Conservation (phyloP, 2,797 vertebrate species). For the Microcaecilia unicolor region DNA sequence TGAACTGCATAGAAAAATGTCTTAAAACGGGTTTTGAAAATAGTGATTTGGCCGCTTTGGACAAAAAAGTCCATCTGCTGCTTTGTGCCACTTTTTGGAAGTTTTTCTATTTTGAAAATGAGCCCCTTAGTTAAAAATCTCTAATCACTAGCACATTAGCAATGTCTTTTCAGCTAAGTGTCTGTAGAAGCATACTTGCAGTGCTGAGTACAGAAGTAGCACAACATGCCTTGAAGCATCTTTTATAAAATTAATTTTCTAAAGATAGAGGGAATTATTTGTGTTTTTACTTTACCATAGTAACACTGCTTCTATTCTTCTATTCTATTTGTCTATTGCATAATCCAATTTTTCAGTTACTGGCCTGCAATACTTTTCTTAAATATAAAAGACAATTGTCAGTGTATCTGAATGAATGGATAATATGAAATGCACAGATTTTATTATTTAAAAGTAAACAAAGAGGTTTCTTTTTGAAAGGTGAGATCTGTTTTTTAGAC, state of each 20-base stretch:
- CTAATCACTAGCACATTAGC: too few species aligned
- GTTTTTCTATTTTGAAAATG: too few species aligned
- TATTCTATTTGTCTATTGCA: slow-evolving; percentile 61
- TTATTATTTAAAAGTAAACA: slow-evolving; percentile 50
- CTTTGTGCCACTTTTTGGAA: too few species aligned
- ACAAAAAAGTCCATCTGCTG: too few species aligned
- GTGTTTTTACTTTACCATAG: slow-evolving; percentile 54
- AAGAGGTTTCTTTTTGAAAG: slow-evolving; percentile 33
- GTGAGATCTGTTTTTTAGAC: slow-evolving; percentile 9
- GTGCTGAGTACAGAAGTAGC: slow-evolving; percentile 66
- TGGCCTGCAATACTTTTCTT: slow-evolving; percentile 61
- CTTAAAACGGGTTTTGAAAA: too few species aligned
- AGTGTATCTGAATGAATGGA: slow-evolving; percentile 64
- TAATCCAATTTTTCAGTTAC: slow-evolving; percentile 70
- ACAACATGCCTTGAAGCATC: slow-evolving; percentile 69
- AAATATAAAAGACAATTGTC: slow-evolving; percentile 67
- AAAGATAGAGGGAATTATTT: slow-evolving; percentile 58
- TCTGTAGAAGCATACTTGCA: slow-evolving; percentile 63
- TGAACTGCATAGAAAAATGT: too few species aligned
- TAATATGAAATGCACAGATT: slow-evolving; percentile 41
- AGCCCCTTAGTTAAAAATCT: too few species aligned
- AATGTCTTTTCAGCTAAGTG: slow-evolving; percentile 68
- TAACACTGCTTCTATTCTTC: slow-evolving; percentile 47
- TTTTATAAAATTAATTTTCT: slow-evolving; percentile 72
- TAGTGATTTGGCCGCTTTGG: too few species aligned